Conservation (phyloP, 2,797 vertebrate species). For the Eulemur rubriventer region DNA sequence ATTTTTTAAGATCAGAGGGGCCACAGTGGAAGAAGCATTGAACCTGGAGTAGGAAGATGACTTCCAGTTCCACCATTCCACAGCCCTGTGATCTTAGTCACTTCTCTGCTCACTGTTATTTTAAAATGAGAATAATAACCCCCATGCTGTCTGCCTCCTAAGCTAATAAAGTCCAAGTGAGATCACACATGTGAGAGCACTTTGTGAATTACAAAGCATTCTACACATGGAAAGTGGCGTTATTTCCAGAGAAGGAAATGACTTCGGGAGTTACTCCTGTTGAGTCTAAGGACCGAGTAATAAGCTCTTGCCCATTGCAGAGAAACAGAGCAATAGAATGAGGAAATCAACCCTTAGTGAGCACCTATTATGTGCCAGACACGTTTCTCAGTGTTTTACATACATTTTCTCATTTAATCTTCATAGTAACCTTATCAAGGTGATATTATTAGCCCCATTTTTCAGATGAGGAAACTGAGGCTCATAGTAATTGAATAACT, state of each 20-base stretch:
- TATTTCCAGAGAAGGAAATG: background rate
- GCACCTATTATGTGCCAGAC: background rate
- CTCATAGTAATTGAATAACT: conserved; percentile 50
- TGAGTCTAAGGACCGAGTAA: background rate
- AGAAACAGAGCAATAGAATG: background rate
- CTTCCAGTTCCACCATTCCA: background rate
- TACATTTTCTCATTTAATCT: background rate
- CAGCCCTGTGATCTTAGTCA: background rate
- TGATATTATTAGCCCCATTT: conserved; percentile 36
- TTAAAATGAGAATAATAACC: background rate
- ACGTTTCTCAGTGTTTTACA: background rate
- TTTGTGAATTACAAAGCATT: background rate
- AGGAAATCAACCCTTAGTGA: background rate
- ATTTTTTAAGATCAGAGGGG: background rate
- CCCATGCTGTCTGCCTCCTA: background rate
- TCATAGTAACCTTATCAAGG: background rate
- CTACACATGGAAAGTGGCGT: background rate
- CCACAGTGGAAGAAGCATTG: background rate
- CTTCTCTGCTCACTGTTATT: conserved; percentile 3
- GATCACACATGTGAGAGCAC: background rate
- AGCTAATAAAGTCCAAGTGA: background rate
- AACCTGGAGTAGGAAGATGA: background rate
- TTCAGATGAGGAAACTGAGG: conserved; percentile 72
- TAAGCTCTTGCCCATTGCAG: background rate
- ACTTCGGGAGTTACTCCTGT: background rate